Evolutionary conservation across 2,113 vertebrate genomes (phyloP).

Genomic region (Hypomesus transpacificus): DNA sequence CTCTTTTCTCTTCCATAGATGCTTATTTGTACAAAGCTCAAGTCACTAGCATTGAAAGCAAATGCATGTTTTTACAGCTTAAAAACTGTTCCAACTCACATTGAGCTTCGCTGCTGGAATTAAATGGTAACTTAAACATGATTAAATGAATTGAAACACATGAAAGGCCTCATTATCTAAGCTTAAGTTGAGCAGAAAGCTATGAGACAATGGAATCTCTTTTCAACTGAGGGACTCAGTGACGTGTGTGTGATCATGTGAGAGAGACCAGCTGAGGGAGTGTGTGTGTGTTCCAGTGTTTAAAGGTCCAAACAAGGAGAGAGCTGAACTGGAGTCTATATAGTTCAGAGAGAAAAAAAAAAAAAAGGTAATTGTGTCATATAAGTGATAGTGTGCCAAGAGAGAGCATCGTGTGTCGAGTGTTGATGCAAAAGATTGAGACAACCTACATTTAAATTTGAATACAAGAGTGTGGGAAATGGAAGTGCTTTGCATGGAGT

Average conservation of each 20-base stretch:
- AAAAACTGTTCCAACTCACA: background rate
- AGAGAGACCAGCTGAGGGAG: conserved; percentile 48
- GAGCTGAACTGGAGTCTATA: background rate
- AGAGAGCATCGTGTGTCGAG: conserved; percentile 11
- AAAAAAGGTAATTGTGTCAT: background rate
- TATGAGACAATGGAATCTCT: conserved; percentile 33
- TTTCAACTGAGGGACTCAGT: conserved; percentile 7
- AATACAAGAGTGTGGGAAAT: conserved; percentile 21
- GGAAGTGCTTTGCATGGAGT: conserved; percentile 33
- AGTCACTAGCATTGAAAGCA: too few relatives aligned
- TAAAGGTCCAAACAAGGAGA: background rate
- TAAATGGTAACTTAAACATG: background rate
- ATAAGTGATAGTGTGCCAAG: conserved; percentile 1
- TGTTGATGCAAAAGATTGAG: background rate
- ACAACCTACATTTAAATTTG: background rate
- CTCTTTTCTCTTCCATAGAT: too few relatives aligned
- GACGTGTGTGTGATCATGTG: conserved; percentile 46
- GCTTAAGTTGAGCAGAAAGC: conserved; percentile 7
- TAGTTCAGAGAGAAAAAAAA: conserved; percentile 8
- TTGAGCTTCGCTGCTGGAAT: background rate
- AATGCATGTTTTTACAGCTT: too few relatives aligned
- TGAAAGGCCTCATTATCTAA: conserved; percentile 17
- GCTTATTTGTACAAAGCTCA: too few relatives aligned
- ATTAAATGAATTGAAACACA: background rate
- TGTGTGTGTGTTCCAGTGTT: conserved; percentile 4